Conservation (phyloP, 2,113 vertebrate genomes). For the Platysternon megacephalum region DNA sequence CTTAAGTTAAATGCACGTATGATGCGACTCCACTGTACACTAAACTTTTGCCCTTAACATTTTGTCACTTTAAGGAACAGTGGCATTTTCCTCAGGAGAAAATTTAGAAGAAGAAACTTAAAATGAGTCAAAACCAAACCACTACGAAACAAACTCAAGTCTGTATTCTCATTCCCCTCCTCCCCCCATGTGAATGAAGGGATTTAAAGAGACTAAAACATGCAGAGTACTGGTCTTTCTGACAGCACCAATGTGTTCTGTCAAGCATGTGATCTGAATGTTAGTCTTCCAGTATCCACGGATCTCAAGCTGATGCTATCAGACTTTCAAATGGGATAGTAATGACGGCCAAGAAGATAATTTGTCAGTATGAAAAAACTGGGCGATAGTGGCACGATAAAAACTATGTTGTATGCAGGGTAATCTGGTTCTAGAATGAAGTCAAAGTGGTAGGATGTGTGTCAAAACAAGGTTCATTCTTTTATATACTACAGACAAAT, state of each 20-base stretch:
- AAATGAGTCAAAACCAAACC: background rate
- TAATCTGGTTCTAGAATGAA: background rate
- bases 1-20: too few species aligned
- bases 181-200: background rate
- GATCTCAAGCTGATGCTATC: too few species aligned
- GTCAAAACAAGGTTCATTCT: background rate
- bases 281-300: too few species aligned
- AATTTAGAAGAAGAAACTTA: background rate
- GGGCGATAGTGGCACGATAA: background rate
- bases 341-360: background rate
- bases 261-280: background rate
- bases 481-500: background rate
- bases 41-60: background rate
- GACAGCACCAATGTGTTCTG: background rate
- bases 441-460: background rate
- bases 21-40: too few species aligned
- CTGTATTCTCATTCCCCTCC: background rate
- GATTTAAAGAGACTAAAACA: background rate
- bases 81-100: background rate
- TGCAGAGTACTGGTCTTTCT: fast-evolving
- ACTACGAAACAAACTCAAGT: background rate
- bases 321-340: fast-evolving
- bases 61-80: background rate
- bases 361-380: background rate
- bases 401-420: background rate